A percentile compares a stretch with the other conserved stretches of the same genome.
Evolutionary conservation across 1,140 invertebrate species (phyloP).

Genomic region (Rhynchophorus ferrugineus): DNA sequence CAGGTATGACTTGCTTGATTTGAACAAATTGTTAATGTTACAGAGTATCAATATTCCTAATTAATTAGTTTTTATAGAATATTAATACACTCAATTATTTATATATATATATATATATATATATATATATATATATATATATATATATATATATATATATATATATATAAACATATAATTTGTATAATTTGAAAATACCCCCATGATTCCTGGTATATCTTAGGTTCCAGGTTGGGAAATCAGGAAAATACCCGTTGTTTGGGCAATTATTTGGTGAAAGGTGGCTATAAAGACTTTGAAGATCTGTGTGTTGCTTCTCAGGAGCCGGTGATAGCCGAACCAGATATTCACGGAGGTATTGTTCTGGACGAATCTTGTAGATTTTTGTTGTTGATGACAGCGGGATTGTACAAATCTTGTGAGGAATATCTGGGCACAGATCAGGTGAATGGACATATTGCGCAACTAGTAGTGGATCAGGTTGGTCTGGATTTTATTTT

Average conservation of each 20-base stretch:
- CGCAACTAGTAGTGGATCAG: conserved; percentile 70
- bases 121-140: too few relatives aligned
- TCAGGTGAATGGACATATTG: conserved; percentile 73
- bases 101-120: too few relatives aligned
- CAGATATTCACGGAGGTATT: conserved; percentile 74
- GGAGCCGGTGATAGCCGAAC: conserved; percentile 77
- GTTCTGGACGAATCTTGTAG: conserved; percentile 70
- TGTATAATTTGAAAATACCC: too few relatives aligned
- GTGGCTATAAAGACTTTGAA: conserved; percentile 77
- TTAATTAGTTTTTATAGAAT: too few relatives aligned
- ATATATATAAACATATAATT: too few relatives aligned
- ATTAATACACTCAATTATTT: too few relatives aligned
- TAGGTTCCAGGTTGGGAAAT: conserved; percentile 58
- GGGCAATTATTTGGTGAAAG: conserved; percentile 86
- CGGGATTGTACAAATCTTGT: conserved; percentile 75
- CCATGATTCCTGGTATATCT: conserved; percentile 19
- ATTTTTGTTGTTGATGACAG: conserved; percentile 80
- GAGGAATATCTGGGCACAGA: conserved; percentile 72
- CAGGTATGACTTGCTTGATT: too few relatives aligned
- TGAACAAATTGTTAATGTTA: too few relatives aligned
- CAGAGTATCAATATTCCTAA: too few relatives aligned
- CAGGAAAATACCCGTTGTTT: conserved; percentile 72
- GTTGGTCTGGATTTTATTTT: conserved; percentile 36
- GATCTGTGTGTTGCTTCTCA: conserved; percentile 55
- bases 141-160: too few relatives aligned